Conservation (phyloP, 53 echinoderm and acorn worm species). For the Paracentrotus lividus region DNA sequence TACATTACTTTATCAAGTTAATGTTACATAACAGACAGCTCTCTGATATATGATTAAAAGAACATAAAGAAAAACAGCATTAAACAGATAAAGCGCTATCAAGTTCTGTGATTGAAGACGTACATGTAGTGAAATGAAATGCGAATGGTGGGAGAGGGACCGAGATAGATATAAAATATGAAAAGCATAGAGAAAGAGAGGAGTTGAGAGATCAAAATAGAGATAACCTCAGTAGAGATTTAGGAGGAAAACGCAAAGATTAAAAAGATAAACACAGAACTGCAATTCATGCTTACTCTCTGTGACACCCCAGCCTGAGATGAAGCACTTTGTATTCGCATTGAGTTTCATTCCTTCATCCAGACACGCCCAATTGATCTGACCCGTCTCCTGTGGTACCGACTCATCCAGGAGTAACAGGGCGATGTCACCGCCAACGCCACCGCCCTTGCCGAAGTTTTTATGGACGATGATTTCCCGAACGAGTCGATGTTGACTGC, state of each 20-base stretch:
- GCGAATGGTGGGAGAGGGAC: background rate
- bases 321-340: slow-evolving; percentile 73
- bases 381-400: slow-evolving; percentile 68
- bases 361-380: slow-evolving; percentile 85
- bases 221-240: background rate
- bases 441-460: slow-evolving; percentile 60
- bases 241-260: background rate
- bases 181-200: background rate
- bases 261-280: background rate
- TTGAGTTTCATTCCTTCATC: slow-evolving; percentile 70
- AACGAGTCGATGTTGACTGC: slow-evolving; percentile 62
- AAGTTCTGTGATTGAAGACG: background rate
- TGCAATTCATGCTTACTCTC: slow-evolving; percentile 61
- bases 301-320: slow-evolving; percentile 90
- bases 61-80: background rate
- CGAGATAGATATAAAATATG: background rate
- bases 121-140: background rate
- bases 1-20: background rate
- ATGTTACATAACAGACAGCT: no score
- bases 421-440: slow-evolving; percentile 79
- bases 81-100: background rate
- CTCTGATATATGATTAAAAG: no score
- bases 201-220: background rate
- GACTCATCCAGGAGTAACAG: slow-evolving; percentile 75
- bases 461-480: slow-evolving; percentile 72